Conservation (phyloP, 2,888 invertebrate genomes). For the Adela reaumurella region DNA sequence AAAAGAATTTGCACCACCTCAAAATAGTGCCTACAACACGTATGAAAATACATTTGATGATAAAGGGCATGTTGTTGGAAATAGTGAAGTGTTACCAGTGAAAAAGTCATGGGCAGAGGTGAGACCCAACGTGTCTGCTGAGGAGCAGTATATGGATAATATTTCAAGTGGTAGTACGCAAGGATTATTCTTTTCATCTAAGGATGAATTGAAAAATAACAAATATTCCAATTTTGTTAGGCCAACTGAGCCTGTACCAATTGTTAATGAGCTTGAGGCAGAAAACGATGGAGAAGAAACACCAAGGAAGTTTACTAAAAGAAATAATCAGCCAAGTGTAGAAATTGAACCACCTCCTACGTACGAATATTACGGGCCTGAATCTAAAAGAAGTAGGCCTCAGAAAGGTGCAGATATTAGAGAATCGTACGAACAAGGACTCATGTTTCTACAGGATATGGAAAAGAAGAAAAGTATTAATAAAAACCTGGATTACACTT, state of each 20-base stretch:
- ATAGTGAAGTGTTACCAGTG: conserved; percentile 8
- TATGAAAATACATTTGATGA: conserved; percentile 26
- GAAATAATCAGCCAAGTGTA: conserved; percentile 15
- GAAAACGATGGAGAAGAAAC: conserved; percentile 6
- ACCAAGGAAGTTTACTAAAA: no score
- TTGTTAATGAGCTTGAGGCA: conserved; percentile 30
- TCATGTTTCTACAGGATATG: conserved; percentile 37
- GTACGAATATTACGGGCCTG: conserved; percentile 61
- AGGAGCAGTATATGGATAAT: neutral
- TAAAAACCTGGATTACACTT: conserved; percentile 41
- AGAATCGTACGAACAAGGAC: conserved; percentile 43
- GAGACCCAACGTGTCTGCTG: conserved; percentile 19
- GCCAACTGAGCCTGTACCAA: conserved; percentile 25
- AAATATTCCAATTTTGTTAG: conserved; percentile 29
- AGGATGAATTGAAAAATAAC: conserved; percentile 27
- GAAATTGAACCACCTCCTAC: conserved; percentile 66
- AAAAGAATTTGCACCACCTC: conserved; percentile 75
- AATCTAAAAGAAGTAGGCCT: conserved; percentile 25
- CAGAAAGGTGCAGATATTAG: conserved; percentile 31
- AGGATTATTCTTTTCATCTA: conserved; percentile 35
- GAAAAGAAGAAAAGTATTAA: conserved; percentile 27
- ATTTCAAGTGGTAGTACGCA: conserved; percentile 7
- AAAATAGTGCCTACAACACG: conserved; percentile 18
- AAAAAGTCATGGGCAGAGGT: conserved; percentile 37
- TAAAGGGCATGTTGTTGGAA: conserved; percentile 23